Evolutionary conservation across 2,113 vertebrate species (phyloP).

Genomic region (Falcunculus frontatus): DNA sequence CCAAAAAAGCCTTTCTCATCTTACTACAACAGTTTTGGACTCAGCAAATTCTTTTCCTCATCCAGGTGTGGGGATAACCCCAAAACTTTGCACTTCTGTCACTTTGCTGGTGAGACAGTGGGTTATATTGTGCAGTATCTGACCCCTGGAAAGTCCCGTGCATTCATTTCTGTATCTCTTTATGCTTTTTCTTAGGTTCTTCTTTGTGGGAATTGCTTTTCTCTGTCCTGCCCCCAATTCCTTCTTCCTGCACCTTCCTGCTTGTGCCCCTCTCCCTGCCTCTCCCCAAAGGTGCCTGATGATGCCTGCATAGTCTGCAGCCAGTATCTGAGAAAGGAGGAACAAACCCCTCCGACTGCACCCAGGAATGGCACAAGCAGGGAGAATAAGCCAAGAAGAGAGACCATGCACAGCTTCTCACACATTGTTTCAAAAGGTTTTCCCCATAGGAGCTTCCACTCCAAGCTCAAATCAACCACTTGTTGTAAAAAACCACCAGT

Average conservation of each 20-base stretch:
- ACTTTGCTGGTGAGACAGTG: neutral
- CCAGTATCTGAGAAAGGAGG: neutral
- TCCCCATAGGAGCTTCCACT: neutral
- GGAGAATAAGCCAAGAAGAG: neutral
- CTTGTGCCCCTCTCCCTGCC: neutral
- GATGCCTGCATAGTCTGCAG: neutral
- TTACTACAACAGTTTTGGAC: neutral
- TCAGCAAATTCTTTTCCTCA: neutral
- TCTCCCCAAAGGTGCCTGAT: neutral
- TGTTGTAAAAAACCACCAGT: neutral
- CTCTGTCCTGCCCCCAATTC: neutral
- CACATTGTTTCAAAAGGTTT: neutral
- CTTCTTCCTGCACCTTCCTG: neutral
- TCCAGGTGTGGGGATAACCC: neutral
- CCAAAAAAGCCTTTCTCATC: neutral
- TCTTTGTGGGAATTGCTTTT: neutral
- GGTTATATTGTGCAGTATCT: too few relatives aligned
- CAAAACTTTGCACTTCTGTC: neutral
- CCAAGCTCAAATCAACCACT: neutral
- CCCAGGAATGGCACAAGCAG: neutral
- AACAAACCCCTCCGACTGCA: neutral
- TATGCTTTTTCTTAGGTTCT: neutral
- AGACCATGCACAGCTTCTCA: neutral
- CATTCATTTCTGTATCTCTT: neutral
- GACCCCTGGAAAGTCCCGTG: neutral